A percentile compares a stretch with the other conserved stretches of the same genome.
Evolutionary conservation across 2,888 invertebrate species (phyloP).

Genomic region (Thecocarcelia acutangulata): DNA sequence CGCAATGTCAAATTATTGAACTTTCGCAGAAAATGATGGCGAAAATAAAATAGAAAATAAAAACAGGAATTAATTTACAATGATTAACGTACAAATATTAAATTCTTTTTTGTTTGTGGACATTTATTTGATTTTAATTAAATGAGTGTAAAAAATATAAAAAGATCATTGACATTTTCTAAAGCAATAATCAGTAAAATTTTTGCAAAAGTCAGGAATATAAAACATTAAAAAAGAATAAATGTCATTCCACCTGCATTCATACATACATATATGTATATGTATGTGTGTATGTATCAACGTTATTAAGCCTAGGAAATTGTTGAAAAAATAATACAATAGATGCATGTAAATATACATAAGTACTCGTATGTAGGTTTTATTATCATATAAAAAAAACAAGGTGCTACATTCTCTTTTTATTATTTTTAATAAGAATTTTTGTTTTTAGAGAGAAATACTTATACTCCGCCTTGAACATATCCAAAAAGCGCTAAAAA

Average conservation of each 20-base stretch:
- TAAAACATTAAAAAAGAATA: not conserved
- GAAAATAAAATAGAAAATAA: not conserved
- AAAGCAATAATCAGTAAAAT: not conserved
- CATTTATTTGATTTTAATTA: slow-evolving; percentile 18
- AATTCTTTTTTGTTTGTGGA: not conserved
- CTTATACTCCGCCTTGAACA: too few species aligned
- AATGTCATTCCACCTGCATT: not conserved
- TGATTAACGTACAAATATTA: not conserved
- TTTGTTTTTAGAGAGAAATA: too few species aligned
- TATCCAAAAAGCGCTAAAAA: too few species aligned
- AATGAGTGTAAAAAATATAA: not conserved
- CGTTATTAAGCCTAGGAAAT: too few species aligned
- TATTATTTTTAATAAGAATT: not conserved
- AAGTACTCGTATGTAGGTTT: too few species aligned
- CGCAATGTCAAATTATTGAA: slow-evolving; percentile 43
- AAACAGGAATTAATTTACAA: slow-evolving; percentile 3
- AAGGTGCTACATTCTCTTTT: too few species aligned
- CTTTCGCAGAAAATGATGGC: slow-evolving; percentile 1
- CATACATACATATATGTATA: not conserved
- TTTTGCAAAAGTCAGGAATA: not conserved
- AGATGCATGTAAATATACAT: too few species aligned
- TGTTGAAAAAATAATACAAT: too few species aligned
- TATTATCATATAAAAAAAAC: too few species aligned
- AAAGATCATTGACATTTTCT: slow-evolving; percentile 38
- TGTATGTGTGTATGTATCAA: not conserved